A percentile compares a stretch with the other conserved stretches of the same genome.
Conservation (phyloP, 2,888 invertebrate species). For the Mimas tiliae region DNA sequence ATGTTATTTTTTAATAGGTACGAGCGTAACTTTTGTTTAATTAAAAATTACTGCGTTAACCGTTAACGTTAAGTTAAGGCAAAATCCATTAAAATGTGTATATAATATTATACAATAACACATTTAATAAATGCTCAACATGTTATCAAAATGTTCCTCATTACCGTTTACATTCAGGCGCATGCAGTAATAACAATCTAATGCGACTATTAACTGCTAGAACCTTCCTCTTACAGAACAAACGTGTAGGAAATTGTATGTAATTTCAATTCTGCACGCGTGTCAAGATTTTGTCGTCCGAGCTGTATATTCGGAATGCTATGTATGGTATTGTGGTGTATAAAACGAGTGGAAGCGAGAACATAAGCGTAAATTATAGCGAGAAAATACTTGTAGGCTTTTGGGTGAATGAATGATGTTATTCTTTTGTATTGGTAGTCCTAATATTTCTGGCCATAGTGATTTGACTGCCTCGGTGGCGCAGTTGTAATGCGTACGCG, state of each 20-base stretch:
- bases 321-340: constrained; percentile 28
- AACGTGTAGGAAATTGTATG: constrained; percentile 44
- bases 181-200: constrained; percentile 40
- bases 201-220: constrained; percentile 39
- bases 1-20: too few species aligned
- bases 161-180: constrained; percentile 3
- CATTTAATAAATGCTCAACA: neutral
- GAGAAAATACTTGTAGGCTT: too few species aligned
- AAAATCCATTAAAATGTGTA: too few species aligned
- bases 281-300: constrained; percentile 46
- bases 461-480: too few species aligned
- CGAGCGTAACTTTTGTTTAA: too few species aligned
- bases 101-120: neutral
- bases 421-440: too few species aligned
- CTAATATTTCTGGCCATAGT: too few species aligned
- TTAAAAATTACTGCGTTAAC: too few species aligned
- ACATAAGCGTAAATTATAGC: neutral
- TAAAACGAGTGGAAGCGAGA: constrained; percentile 31
- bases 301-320: constrained; percentile 40
- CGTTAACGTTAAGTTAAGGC: too few species aligned
- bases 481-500: too few species aligned
- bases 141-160: constrained; percentile 16
- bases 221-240: constrained; percentile 46
- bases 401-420: too few species aligned
- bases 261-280: constrained; percentile 56